Conservation (phyloP, 2,888 invertebrate genomes). For the Sphaerophoria taeniata region DNA sequence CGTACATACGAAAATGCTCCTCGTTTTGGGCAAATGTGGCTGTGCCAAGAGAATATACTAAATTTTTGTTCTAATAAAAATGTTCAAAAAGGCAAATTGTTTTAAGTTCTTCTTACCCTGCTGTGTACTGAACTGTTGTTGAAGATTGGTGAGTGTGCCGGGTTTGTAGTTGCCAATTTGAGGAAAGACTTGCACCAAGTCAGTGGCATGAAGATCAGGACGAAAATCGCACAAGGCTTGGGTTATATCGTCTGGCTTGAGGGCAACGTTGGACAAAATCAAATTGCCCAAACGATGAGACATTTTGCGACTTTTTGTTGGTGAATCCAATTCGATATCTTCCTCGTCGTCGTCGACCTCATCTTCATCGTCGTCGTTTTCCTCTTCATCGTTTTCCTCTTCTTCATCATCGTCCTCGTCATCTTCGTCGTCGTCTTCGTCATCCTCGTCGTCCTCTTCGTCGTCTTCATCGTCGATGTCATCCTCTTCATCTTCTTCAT, state of each 20-base stretch:
- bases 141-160: conserved; percentile 78
- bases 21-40: conserved; percentile 77
- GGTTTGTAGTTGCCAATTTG: conserved; percentile 80
- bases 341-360: conserved; percentile 75
- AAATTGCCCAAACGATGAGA: conserved; percentile 80
- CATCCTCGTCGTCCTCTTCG: conserved; percentile 78
- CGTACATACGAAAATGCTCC: conserved; percentile 78
- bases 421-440: conserved; percentile 77
- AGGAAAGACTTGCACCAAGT: conserved; percentile 81
- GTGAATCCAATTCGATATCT: conserved; percentile 75
- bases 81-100: conserved; percentile 5
- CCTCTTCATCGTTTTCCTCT: conserved; percentile 77
- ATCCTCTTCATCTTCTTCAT: conserved; percentile 78
- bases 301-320: conserved; percentile 78
- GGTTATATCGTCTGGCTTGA: conserved; percentile 80
- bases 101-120: conserved; percentile 63
- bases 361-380: conserved; percentile 74
- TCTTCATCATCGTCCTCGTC: conserved; percentile 78
- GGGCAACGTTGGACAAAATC: conserved; percentile 79
- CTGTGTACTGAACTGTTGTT: conserved; percentile 79
- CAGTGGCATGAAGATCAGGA: conserved; percentile 80
- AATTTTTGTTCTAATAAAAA: conserved; percentile 56
- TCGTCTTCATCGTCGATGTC: conserved; percentile 80
- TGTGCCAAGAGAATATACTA: conserved; percentile 73
- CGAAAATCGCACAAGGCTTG: conserved; percentile 82